Conservation (phyloP, 2,888 invertebrate species). For the Plagiodera versicolora region DNA sequence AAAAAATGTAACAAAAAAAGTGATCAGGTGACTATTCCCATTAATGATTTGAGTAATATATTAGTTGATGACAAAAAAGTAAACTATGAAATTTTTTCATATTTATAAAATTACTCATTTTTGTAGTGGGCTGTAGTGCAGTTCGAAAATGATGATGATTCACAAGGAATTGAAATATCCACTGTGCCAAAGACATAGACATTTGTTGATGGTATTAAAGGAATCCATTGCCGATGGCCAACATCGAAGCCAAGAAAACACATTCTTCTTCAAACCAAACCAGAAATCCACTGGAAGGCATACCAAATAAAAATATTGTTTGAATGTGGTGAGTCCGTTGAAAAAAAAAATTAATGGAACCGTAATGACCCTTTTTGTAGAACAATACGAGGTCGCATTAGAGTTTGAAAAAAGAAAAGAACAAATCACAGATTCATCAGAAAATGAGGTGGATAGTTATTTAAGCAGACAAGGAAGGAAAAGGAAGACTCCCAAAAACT, state of each 20-base stretch:
- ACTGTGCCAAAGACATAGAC: slow-evolving; percentile 11
- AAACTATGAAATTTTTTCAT: slow-evolving; percentile 2
- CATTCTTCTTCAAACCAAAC: slow-evolving; percentile 11
- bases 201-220: slow-evolving; percentile 5
- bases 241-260: slow-evolving; percentile 10
- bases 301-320: slow-evolving; percentile 13
- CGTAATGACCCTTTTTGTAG: slow-evolving; percentile 9
- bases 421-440: slow-evolving; percentile 6
- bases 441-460: slow-evolving; percentile 3
- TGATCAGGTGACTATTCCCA: slow-evolving; percentile 9
- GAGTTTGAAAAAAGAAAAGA: slow-evolving; percentile 13
- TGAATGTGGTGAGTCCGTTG: neutral
- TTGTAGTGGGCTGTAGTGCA: slow-evolving; percentile 13
- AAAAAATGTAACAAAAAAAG: neutral
- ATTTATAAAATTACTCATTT: slow-evolving; percentile 1
- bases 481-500: slow-evolving; percentile 11
- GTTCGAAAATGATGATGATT: slow-evolving; percentile 13
- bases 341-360: neutral
- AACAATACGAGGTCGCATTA: slow-evolving; percentile 9
- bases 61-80: slow-evolving; percentile 8
- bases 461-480: slow-evolving; percentile 8
- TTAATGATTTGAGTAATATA: neutral
- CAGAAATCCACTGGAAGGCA: slow-evolving; percentile 12
- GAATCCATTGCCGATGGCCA: slow-evolving; percentile 11
- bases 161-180: slow-evolving; percentile 11